Evolutionary conservation across 2,888 invertebrate genomes (phyloP), one percentile per base, ranked within the genome.

Genomic region (Catocala nupta): DNA sequence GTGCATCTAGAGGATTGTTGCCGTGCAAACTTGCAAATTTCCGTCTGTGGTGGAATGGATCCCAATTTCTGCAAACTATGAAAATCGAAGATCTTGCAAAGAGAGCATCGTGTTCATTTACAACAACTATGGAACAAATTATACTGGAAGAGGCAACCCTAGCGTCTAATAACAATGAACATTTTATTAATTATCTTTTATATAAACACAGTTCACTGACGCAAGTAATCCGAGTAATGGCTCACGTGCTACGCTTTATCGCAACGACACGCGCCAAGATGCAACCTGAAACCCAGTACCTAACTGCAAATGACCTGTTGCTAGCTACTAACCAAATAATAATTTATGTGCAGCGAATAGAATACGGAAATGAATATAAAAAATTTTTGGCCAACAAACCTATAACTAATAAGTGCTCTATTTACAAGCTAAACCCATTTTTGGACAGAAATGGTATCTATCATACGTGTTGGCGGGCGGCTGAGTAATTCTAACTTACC

Each of bases 31-130:
- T 75, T 39, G 66, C 61, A 10, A 65, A 66, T 0, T 71, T 74
- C 5, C 70, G 70, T 44, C 65, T 72, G 10, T 73, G 72, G 12
- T 72, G 71, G 39, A 52, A 74, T 11, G 74, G 76, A 4, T 58
- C 63, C 10, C 12, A 36, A 5, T 55, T 55, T n/a, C 7, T 56
- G 12, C 43, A 44, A 54, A 54, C 44, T n/a, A 1, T 44, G 16
- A 2, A 16, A 44, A 10, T 25, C 7, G 1, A 34, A 43, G 39
- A 33, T 5, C 16, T 16, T 16, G 16, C 0, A 45, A 45, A 42
- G 16, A 7, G 1, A 33, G 13, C 36, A 42, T 25, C 45, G 7
- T 55, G 33, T 34, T 13, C 45, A 42, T 55, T 25, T 47, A 47
- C 49, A 16, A 59, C 43, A 10, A 52, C 25, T 16, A n/a, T 52